A percentile compares a stretch with the other conserved stretches of the same genome.
phyloP scores from a whole-genome alignment of 1,140 invertebrate genomes.

The Drosophila sucinea region DNA sequence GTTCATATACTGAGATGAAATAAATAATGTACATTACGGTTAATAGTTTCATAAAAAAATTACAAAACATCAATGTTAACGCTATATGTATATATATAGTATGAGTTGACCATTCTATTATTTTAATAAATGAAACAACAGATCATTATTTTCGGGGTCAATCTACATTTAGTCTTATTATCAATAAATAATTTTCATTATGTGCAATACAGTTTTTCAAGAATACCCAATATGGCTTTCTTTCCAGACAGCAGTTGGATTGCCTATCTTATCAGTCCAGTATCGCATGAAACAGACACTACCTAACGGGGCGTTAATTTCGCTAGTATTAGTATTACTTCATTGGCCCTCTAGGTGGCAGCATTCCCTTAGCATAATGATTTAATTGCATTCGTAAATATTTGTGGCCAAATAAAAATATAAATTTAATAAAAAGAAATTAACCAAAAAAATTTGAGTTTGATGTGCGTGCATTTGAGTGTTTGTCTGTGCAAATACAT shows the following conservation, averaged over 20 bases:
- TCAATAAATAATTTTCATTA: background rate
- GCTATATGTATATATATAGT: too few species aligned
- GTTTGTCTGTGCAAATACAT: background rate
- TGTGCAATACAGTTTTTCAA: background rate
- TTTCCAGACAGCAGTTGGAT: constrained; percentile 1
- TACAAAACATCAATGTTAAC: too few species aligned
- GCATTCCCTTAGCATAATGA: constrained; percentile 38
- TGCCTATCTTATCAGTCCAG: constrained; percentile 60
- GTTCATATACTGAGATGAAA: too few species aligned
- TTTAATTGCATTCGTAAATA: constrained; percentile 19
- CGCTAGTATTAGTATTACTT: constrained; percentile 73
- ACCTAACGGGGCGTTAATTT: constrained; percentile 38
- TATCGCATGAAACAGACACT: constrained; percentile 21
- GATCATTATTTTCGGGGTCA: background rate
- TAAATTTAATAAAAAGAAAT: background rate
- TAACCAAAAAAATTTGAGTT: background rate
- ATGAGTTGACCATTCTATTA: too few species aligned
- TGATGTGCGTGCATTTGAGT: background rate
- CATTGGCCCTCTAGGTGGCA: constrained; percentile 43
- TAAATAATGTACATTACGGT: too few species aligned
- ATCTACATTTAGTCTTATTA: background rate
- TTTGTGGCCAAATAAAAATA: background rate
- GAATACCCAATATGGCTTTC: constrained; percentile 28
- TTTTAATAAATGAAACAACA: too few species aligned
- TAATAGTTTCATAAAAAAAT: too few species aligned